Conservation (phyloP, 2,113 vertebrate genomes). For the Hippocampus abdominalis region DNA sequence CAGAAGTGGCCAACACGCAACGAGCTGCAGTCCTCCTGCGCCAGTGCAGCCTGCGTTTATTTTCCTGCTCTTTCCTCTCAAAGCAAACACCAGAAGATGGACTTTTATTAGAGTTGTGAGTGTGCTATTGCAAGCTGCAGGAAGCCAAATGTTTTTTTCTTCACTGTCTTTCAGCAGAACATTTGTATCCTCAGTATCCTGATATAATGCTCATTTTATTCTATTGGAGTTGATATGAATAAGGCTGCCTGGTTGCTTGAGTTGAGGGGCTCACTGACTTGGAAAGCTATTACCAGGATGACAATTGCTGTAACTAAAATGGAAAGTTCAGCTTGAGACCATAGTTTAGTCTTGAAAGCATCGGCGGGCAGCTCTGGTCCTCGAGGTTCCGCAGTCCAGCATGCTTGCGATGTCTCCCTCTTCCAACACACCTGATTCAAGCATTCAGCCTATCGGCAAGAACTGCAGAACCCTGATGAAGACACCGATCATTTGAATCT, state of each 20-base stretch:
- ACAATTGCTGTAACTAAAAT: slow-evolving; percentile 23
- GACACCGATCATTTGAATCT: too few relatives aligned
- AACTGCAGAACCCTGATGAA: too few relatives aligned
- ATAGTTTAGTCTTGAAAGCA: not conserved
- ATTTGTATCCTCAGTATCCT: slow-evolving; percentile 27
- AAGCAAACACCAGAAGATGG: slow-evolving; percentile 49
- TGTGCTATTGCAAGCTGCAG: slow-evolving; percentile 28
- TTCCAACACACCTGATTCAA: too few relatives aligned
- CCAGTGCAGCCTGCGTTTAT: slow-evolving; percentile 59
- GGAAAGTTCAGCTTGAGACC: slow-evolving; percentile 8
- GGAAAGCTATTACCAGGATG: slow-evolving; percentile 12
- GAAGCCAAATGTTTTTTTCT: slow-evolving; percentile 33
- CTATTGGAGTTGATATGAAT: slow-evolving; percentile 19
- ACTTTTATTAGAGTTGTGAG: slow-evolving; percentile 57
- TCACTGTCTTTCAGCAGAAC: slow-evolving; percentile 8
- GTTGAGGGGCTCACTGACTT: slow-evolving; percentile 1
- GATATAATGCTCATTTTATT: slow-evolving; percentile 37
- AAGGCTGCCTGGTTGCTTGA: slow-evolving; percentile 16
- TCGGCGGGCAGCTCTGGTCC: too few relatives aligned
- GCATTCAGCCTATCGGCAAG: too few relatives aligned
- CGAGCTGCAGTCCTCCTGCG: slow-evolving; percentile 47
- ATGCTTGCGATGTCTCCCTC: too few relatives aligned
- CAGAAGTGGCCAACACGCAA: slow-evolving; percentile 43
- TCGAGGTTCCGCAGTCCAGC: too few relatives aligned
- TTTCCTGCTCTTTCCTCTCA: slow-evolving; percentile 58